Percentiles rank a stretch among this genome's conserved stretches.
phyloP scores from a whole-genome alignment of 2,888 invertebrate species.

The Acleris sparsana region DNA sequence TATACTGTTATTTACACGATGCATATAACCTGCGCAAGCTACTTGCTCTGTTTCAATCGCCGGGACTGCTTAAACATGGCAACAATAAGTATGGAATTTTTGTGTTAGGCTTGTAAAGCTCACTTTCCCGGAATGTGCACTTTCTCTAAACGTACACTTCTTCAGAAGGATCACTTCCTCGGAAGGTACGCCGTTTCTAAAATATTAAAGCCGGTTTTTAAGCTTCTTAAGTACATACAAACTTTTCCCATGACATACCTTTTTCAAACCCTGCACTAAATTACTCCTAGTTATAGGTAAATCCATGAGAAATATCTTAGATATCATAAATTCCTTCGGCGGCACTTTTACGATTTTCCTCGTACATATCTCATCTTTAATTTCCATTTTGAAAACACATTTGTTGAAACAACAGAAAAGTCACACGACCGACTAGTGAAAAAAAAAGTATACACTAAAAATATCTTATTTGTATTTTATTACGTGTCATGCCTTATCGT shows the following conservation, averaged over 20 bases:
- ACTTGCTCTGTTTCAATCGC: too few species aligned
- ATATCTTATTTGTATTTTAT: constrained; percentile 23
- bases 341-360: constrained; percentile 16
- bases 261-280: constrained; percentile 47
- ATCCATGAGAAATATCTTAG: constrained; percentile 56
- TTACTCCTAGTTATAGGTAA: constrained; percentile 52
- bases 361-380: neutral
- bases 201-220: too few species aligned
- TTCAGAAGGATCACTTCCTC: too few species aligned
- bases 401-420: neutral
- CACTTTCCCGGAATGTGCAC: too few species aligned
- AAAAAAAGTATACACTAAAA: constrained; percentile 9
- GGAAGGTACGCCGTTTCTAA: too few species aligned
- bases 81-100: too few species aligned
- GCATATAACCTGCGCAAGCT: too few species aligned
- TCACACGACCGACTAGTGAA: neutral
- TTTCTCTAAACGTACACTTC: too few species aligned
- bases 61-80: too few species aligned
- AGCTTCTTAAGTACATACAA: too few species aligned
- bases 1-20: too few species aligned
- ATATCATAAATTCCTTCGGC: constrained; percentile 44
- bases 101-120: too few species aligned
- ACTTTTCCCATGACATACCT: constrained; percentile 40
- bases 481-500: constrained; percentile 6
- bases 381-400: neutral